Percentiles rank a stretch among this genome's conserved stretches.
These are phyloP conservation scores for Ginglymostoma cirratum DNA, from an alignment of 2,113 vertebrate species.

Conservation along the genomic window DNA sequence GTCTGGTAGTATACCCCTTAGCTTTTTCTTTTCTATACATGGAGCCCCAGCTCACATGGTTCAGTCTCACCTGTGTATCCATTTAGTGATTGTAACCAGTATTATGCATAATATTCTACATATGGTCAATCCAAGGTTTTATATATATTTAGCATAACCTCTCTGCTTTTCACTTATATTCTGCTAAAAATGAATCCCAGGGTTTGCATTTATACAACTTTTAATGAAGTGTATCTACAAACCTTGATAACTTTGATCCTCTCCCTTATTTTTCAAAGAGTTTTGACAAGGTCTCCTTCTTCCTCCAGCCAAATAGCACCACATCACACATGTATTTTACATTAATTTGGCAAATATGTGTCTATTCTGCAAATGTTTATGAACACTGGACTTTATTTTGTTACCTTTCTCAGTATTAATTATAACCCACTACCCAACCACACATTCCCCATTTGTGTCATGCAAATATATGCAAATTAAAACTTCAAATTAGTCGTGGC, in stretches of 20 bases:
- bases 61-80: background rate
- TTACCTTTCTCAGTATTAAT: background rate
- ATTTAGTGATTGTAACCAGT: background rate
- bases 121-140: background rate
- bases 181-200: background rate
- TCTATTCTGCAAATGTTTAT: background rate
- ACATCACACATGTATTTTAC: background rate
- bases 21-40: background rate
- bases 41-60: no score
- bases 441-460: background rate
- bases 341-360: background rate
- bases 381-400: background rate
- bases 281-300: background rate
- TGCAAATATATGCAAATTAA: background rate
- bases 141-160: background rate
- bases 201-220: background rate
- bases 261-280: background rate
- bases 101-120: background rate
- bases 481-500: background rate
- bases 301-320: background rate
- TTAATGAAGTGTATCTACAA: background rate
- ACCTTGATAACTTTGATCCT: background rate
- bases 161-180: background rate
- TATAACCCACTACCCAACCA: background rate
- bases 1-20: background rate